Base-by-base conservation (phyloP, 2,113 vertebrate genomes). In the Nannobrachium achirus region DNA sequence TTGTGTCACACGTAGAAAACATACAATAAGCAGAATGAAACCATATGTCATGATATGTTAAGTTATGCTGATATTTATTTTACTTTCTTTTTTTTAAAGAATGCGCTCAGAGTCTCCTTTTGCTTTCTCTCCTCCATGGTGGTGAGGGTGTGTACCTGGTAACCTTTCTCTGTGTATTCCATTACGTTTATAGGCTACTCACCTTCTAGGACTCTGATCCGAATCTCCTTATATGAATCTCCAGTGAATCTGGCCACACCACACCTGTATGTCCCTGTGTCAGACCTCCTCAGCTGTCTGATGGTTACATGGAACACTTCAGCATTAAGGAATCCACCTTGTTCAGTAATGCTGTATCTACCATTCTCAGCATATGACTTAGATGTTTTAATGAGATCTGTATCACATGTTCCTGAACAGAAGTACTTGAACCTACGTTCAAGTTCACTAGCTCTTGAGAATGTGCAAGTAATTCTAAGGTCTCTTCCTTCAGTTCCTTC, bases 221-320 rank as follows among this genome's bases (percentile, higher is more conserved):
- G 2, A 14, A 48, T 13, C 45, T 48, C 45, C 45, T 48, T 3
- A 5, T 42, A 33, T 4, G 63, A 55, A 57, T 67, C 63, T 10
- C 6, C n/a, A n/a, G n/a, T 48, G 1, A 61, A 0, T 49, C 71
- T 67, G 6, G 56, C 42, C 8, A 67, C 63, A 15, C 33, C 52
- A 9, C 58, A 75, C 64, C 59, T 6, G 58, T 68, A 68, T 5
- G 14, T 51, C 11, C 59, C 72, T 14, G 65, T 44, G 58, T 69
- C 72, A 41, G 72, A 56, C 39, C 33, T 16, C 14, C 0, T 11
- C 51, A 74, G 64, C 0, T 18, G 33, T 5, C 41, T 11, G 57
- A 75, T 63, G 58, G 52, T 68, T 19, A 75, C 72, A n/a, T 1
- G 18, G 39, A 75, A 68, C 13, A 33, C 59, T 6, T 44, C 55